Conservation (phyloP, 2,888 invertebrate species). For the Mechanitis mazaeus region DNA sequence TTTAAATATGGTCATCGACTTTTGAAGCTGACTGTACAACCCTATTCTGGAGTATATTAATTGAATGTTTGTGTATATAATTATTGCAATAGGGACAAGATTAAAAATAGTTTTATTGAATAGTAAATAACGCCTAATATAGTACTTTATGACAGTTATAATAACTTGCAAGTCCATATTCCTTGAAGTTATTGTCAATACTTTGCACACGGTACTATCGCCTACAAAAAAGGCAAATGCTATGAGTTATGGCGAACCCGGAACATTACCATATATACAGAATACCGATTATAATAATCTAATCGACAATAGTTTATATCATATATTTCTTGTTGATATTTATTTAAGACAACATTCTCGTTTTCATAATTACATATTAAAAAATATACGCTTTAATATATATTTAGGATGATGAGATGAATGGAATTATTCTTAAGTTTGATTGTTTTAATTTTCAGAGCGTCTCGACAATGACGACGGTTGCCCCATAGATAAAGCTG, state of each 20-base stretch:
- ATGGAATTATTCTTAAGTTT: neutral
- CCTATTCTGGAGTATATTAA: too few relatives aligned
- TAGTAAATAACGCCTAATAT: neutral
- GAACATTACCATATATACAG: slow-evolving; percentile 24
- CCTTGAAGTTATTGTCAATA: slow-evolving; percentile 5
- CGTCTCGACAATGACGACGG: slow-evolving; percentile 78
- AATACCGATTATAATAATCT: slow-evolving; percentile 19
- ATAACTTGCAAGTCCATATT: neutral
- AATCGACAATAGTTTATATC: slow-evolving; percentile 8
- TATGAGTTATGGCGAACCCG: slow-evolving; percentile 24
- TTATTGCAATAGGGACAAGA: too few relatives aligned
- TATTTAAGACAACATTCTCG: neutral
- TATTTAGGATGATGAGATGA: neutral
- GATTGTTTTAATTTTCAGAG: slow-evolving; percentile 63
- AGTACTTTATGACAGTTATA: neutral
- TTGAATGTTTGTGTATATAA: too few relatives aligned
- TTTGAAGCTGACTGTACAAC: too few relatives aligned
- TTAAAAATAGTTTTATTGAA: too few relatives aligned
- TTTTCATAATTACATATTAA: too few relatives aligned
- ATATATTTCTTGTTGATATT: slow-evolving; percentile 3
- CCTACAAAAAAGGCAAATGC: slow-evolving; percentile 16
- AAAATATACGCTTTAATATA: too few relatives aligned
- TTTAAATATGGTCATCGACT: too few relatives aligned
- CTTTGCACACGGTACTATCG: slow-evolving; percentile 27
- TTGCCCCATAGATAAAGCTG: slow-evolving; percentile 59